Evolutionary conservation across 2,113 vertebrate genomes (phyloP).

Genomic region (Motacilla alba): DNA sequence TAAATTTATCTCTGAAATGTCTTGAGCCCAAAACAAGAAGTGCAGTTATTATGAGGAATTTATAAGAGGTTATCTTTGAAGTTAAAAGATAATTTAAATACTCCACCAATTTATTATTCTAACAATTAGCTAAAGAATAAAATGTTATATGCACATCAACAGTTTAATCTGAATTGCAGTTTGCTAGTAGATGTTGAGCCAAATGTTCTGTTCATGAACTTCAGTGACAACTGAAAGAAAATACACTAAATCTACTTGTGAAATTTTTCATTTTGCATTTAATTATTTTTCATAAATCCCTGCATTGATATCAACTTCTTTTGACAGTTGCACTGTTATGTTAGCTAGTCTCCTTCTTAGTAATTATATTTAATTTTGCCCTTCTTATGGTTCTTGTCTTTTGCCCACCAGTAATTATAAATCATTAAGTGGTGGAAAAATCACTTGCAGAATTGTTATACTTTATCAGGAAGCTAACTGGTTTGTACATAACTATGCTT

Average conservation of each 20-base stretch:
- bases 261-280: background rate
- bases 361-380: background rate
- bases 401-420: background rate
- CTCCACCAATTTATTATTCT: background rate
- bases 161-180: background rate
- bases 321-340: background rate
- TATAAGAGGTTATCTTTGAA: background rate
- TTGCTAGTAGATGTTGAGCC: background rate
- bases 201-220: background rate
- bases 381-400: background rate
- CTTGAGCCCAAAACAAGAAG: background rate
- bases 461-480: background rate
- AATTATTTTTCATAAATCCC: background rate
- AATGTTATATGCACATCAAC: background rate
- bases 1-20: background rate
- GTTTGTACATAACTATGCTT: background rate
- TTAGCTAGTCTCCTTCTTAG: background rate
- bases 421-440: background rate
- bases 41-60: background rate
- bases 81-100: background rate
- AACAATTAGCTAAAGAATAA: background rate
- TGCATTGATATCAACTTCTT: background rate
- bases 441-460: background rate
- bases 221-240: background rate
- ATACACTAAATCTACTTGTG: background rate